These are phyloP conservation scores for Pseudobourletiella spinata DNA, from an alignment of 1,140 invertebrate species.

Conservation along the genomic window DNA sequence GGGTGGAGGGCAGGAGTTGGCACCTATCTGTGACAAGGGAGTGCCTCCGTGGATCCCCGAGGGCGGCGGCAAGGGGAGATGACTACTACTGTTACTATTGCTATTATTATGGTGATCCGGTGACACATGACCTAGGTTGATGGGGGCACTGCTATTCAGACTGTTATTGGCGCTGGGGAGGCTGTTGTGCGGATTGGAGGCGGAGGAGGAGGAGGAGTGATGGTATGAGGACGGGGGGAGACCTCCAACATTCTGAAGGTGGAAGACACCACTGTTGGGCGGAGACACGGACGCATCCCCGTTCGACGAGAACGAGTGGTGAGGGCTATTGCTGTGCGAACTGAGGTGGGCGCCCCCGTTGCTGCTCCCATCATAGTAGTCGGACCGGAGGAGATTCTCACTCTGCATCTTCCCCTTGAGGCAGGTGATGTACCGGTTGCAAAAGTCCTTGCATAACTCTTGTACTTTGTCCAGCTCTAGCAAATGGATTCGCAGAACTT, in stretches of 20 bases:
- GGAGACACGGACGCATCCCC: constrained; percentile 34
- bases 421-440: constrained; percentile 89
- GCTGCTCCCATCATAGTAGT: constrained; percentile 49
- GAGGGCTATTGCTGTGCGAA: constrained; percentile 35
- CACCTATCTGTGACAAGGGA: constrained; percentile 74
- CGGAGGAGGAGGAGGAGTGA: background rate
- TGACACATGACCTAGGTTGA: constrained; percentile 24
- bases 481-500: constrained; percentile 91
- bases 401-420: constrained; percentile 95
- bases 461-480: constrained; percentile 93
- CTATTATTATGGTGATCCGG: constrained; percentile 17
- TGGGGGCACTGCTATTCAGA: background rate
- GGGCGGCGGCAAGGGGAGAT: background rate
- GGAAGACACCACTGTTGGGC: constrained; percentile 31
- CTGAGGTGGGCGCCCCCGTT: constrained; percentile 25
- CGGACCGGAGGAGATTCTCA: constrained; percentile 73
- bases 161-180: constrained; percentile 4
- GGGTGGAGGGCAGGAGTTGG: constrained; percentile 47
- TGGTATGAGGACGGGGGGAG: constrained; percentile 9
- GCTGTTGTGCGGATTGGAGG: background rate
- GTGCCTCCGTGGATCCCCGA: constrained; percentile 64
- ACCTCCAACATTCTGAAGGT: constrained; percentile 16
- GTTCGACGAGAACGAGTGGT: constrained; percentile 34
- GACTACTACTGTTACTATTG: constrained; percentile 19
- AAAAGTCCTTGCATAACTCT: constrained; percentile 94